These are phyloP conservation scores for Ferrisia virgata DNA, from an alignment of 2,888 invertebrate species.

Conservation along the genomic window DNA sequence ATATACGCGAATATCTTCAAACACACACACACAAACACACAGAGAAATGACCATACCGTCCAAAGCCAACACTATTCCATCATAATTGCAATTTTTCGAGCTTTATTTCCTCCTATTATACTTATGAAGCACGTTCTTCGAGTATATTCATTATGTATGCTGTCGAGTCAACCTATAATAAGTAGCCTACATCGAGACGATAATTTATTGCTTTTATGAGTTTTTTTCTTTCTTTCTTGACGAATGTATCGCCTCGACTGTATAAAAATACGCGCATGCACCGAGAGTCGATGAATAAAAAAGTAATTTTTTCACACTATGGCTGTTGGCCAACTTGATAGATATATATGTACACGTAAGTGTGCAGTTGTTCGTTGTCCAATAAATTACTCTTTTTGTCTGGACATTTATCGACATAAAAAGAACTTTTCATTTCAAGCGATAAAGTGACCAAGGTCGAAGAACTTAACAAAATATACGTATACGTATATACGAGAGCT, in stretches of 20 bases:
- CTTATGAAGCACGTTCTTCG: background rate
- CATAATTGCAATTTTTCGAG: too few species aligned
- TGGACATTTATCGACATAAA: background rate
- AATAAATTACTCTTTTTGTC: background rate
- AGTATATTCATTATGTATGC: too few species aligned
- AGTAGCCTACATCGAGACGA: background rate
- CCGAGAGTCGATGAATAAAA: background rate
- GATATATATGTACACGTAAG: too few species aligned
- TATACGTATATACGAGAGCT: too few species aligned
- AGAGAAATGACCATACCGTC: too few species aligned
- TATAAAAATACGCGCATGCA: background rate
- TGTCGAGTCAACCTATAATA: too few species aligned
- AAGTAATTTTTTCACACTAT: background rate
- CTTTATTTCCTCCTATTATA: too few species aligned
- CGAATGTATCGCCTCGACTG: background rate
- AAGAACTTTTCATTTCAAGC: background rate
- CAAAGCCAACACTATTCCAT: too few species aligned
- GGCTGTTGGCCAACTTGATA: background rate
- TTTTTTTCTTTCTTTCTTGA: background rate
- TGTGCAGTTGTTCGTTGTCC: background rate
- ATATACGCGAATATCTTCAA: too few species aligned
- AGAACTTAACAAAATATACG: background rate
- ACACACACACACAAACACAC: too few species aligned
- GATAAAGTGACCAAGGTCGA: background rate
- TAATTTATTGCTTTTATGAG: background rate